Evolutionary conservation across 2,888 invertebrate species (phyloP).

Genomic region (Melolontha melolontha): DNA sequence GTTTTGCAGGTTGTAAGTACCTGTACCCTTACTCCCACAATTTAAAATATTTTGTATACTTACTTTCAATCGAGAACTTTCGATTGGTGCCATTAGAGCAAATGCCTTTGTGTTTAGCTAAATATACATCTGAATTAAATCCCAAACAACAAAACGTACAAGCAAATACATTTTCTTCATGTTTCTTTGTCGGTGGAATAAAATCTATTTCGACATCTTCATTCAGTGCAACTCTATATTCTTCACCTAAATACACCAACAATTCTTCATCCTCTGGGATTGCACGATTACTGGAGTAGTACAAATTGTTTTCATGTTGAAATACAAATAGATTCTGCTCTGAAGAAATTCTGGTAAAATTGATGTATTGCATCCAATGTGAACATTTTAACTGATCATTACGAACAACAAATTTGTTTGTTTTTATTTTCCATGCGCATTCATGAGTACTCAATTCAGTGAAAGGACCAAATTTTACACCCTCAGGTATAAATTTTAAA

Average conservation of each 20-base stretch:
- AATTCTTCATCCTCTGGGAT: conserved; percentile 1
- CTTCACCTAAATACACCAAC: conserved; percentile 7
- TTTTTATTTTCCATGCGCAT: conserved; percentile 4
- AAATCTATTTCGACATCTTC: conserved; percentile 3
- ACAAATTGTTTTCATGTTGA: conserved; percentile 7
- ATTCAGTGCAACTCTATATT: background rate
- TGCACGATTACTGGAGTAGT: background rate
- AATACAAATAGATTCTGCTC: conserved; percentile 7
- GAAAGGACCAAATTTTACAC: conserved; percentile 24
- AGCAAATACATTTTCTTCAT: background rate
- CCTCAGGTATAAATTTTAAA: conserved; percentile 16
- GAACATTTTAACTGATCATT: background rate
- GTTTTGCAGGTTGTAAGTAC: too few species aligned
- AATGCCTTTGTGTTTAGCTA: conserved; percentile 4
- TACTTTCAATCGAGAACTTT: background rate
- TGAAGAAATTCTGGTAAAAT: background rate
- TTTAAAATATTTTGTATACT: background rate
- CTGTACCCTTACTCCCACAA: too few species aligned
- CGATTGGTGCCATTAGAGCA: background rate
- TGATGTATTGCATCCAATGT: conserved; percentile 16
- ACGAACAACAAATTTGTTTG: background rate
- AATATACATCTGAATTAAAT: conserved; percentile 10
- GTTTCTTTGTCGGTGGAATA: background rate
- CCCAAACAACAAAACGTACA: conserved; percentile 26
- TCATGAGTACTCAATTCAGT: background rate